These are phyloP conservation scores for Epizoanthus rinbou DNA, from an alignment of 92 coral and sea anemone species.

Conservation along the genomic window DNA sequence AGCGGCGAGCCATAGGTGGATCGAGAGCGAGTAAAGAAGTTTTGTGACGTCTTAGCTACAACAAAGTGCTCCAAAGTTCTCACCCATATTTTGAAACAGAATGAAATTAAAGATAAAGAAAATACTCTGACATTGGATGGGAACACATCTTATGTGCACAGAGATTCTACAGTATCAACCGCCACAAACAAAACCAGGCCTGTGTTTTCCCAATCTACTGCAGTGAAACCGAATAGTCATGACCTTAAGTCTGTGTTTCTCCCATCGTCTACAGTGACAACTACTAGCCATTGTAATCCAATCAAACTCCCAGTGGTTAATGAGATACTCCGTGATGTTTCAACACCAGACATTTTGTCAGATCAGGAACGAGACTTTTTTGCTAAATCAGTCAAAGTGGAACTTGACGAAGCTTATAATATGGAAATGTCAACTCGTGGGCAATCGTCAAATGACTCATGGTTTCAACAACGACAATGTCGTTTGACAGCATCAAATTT, in stretches of 20 bases:
- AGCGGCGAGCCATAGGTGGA: slow-evolving; percentile 45
- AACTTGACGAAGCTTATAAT: slow-evolving; percentile 36
- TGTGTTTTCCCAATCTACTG: too few relatives aligned
- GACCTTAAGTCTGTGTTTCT: too few relatives aligned
- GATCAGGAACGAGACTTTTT: slow-evolving; percentile 45
- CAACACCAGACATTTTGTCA: slow-evolving; percentile 42
- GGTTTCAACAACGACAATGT: slow-evolving; percentile 62
- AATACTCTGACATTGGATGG: slow-evolving; percentile 8
- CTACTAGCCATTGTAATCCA: background rate
- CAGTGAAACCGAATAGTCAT: too few relatives aligned
- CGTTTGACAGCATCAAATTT: slow-evolving; percentile 68
- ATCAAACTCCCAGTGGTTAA: slow-evolving; percentile 48
- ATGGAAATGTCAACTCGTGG: slow-evolving; percentile 53
- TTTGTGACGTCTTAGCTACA: slow-evolving; percentile 26
- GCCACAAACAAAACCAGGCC: too few relatives aligned
- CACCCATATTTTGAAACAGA: slow-evolving; percentile 26
- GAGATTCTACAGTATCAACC: too few relatives aligned
- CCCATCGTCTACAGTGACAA: too few relatives aligned
- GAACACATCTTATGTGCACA: background rate
- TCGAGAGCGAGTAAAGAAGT: slow-evolving; percentile 20
- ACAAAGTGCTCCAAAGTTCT: slow-evolving; percentile 42
- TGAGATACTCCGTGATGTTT: slow-evolving; percentile 26
- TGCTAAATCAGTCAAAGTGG: slow-evolving; percentile 43
- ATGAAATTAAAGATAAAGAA: slow-evolving; percentile 26
- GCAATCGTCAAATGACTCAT: slow-evolving; percentile 44